Evolutionary conservation across 2,797 vertebrate genomes (phyloP).

Genomic region (Anas bahamensis): DNA sequence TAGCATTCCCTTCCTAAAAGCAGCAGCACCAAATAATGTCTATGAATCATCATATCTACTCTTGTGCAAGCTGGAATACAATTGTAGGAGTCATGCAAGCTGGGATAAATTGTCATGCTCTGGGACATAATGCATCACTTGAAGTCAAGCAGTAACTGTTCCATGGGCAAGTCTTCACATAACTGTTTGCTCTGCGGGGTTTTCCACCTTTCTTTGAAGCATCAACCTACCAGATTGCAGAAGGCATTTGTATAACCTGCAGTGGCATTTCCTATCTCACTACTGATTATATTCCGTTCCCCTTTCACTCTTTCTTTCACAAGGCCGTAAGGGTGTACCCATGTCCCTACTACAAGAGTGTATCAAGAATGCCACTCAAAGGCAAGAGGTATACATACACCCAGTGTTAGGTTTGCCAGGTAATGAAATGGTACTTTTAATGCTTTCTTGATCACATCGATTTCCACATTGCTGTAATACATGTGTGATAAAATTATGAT

Average conservation of each 20-base stretch:
- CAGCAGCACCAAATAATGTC: background rate
- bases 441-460: background rate
- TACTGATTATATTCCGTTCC: background rate
- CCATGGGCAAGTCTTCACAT: background rate
- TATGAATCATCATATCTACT: constrained; percentile 40
- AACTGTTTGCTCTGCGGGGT: background rate
- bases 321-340: background rate
- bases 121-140: background rate
- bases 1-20: constrained; percentile 47
- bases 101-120: background rate
- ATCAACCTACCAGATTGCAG: background rate
- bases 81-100: constrained; percentile 15
- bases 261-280: background rate
- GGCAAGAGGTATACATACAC: background rate
- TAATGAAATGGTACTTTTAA: background rate
- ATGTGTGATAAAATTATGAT: background rate
- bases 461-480: background rate
- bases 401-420: background rate
- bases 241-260: background rate
- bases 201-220: background rate
- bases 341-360: background rate
- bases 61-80: constrained; percentile 11
- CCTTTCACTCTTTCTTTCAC: background rate
- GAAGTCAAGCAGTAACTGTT: background rate
- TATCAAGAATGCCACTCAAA: background rate